Evolutionary conservation across 2,888 invertebrate genomes (phyloP).

Genomic region (Lymantria dispar): DNA sequence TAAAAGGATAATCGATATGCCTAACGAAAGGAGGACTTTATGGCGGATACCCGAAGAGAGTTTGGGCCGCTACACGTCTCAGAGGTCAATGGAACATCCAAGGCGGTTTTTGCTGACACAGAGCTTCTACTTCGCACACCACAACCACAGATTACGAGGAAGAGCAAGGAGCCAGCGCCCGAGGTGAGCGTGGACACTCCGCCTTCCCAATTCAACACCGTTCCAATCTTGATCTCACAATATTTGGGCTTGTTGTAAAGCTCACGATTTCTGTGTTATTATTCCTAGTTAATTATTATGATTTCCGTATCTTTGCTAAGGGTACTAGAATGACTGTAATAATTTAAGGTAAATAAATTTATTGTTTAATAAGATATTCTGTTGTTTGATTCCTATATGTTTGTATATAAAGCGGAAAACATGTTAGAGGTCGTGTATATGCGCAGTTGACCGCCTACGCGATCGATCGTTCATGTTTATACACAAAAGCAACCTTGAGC

Average conservation of each 20-base stretch:
- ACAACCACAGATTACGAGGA: slow-evolving; percentile 43
- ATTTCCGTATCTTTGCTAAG: slow-evolving; percentile 55
- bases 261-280: slow-evolving; percentile 76
- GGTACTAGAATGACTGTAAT: slow-evolving; percentile 67
- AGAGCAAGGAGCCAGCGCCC: slow-evolving; percentile 41
- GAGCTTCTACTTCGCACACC: slow-evolving; percentile 62
- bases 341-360: slow-evolving; percentile 69
- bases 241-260: slow-evolving; percentile 74
- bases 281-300: slow-evolving; percentile 73
- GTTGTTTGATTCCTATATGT: slow-evolving; percentile 37
- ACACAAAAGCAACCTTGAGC: slow-evolving; percentile 77
- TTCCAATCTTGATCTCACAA: slow-evolving; percentile 74
- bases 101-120: slow-evolving; percentile 65
- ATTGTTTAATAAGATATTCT: slow-evolving; percentile 39
- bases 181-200: slow-evolving; percentile 36
- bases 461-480: slow-evolving; percentile 58
- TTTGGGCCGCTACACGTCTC: slow-evolving; percentile 55
- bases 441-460: slow-evolving; percentile 24
- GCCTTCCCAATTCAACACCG: slow-evolving; percentile 63
- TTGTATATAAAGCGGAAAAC: slow-evolving; percentile 30
- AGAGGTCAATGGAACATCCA: slow-evolving; percentile 76
- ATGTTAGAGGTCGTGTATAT: slow-evolving; percentile 29
- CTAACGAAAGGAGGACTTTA: slow-evolving; percentile 69
- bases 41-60: slow-evolving; percentile 70
- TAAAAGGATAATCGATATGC: slow-evolving; percentile 67